Conservation (phyloP, 2,888 invertebrate genomes). For the Congeria kusceri region DNA sequence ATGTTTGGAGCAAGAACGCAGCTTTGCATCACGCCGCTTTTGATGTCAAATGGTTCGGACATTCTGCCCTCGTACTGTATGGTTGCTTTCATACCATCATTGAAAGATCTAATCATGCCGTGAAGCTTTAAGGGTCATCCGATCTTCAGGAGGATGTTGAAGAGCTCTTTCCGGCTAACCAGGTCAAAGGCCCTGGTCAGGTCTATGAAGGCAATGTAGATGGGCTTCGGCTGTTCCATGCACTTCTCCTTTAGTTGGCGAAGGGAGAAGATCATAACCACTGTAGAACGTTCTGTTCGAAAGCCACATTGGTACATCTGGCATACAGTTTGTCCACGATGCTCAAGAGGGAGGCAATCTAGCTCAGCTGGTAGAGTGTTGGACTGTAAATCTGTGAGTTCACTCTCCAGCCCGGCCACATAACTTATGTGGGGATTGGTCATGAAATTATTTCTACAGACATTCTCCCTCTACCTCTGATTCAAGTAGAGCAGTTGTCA, state of each 20-base stretch:
- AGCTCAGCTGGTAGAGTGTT: too few species aligned
- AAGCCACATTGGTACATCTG: constrained; percentile 33
- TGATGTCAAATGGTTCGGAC: constrained; percentile 17
- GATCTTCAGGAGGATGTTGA: constrained; percentile 18
- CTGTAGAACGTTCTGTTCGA: constrained; percentile 9
- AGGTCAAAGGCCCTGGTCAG: constrained; percentile 24
- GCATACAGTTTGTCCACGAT: background rate
- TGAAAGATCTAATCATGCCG: background rate
- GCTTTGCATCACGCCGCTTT: constrained; percentile 21
- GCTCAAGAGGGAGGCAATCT: too few species aligned
- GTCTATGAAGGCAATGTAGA: constrained; percentile 1
- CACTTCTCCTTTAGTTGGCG: constrained; percentile 53
- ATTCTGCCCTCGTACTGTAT: background rate
- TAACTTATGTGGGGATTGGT: too few species aligned
- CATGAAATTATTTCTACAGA: too few species aligned
- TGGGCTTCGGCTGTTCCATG: constrained; percentile 16
- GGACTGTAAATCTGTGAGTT: too few species aligned
- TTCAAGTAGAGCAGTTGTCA: too few species aligned
- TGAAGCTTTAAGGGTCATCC: constrained; percentile 38
- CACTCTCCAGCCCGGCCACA: too few species aligned
- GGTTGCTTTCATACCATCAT: background rate
- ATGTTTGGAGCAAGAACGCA: constrained; percentile 33
- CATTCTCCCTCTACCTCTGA: too few species aligned
- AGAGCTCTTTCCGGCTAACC: constrained; percentile 3
- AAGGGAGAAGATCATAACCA: constrained; percentile 14